phyloP scores from a whole-genome alignment of 2,888 invertebrate species.

The Thumatha senex region DNA sequence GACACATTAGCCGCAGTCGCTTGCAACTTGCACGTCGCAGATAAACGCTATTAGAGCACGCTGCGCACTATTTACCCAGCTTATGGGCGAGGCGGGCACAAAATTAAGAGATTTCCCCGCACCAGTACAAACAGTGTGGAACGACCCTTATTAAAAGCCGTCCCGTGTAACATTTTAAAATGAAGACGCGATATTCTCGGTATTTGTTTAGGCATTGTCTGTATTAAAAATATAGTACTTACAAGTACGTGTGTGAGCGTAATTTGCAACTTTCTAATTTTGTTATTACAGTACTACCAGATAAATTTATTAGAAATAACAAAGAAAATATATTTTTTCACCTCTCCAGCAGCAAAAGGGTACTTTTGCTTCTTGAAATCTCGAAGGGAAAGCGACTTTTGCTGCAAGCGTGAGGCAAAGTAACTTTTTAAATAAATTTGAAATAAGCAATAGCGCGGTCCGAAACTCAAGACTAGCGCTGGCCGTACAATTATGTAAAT shows the following conservation, averaged over 20 bases:
- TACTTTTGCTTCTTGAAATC: too few relatives aligned
- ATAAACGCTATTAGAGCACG: slow-evolving; percentile 45
- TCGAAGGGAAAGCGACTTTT: too few relatives aligned
- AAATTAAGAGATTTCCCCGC: slow-evolving; percentile 75
- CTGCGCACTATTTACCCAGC: slow-evolving; percentile 56
- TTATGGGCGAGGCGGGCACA: slow-evolving; percentile 51
- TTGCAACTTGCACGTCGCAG: slow-evolving; percentile 24
- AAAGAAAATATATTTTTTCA: too few relatives aligned
- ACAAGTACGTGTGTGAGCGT: slow-evolving; percentile 14
- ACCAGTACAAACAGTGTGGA: slow-evolving; percentile 62
- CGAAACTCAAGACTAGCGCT: too few relatives aligned
- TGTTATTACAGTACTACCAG: too few relatives aligned
- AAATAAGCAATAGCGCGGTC: too few relatives aligned
- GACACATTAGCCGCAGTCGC: slow-evolving; percentile 24
- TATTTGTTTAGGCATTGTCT: slow-evolving; percentile 46
- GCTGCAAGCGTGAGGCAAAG: too few relatives aligned
- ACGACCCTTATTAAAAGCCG: slow-evolving; percentile 68
- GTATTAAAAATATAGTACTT: slow-evolving; percentile 31
- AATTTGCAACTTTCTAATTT: slow-evolving; percentile 9
- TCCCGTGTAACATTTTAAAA: slow-evolving; percentile 59
- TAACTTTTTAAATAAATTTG: too few relatives aligned
- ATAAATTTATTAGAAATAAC: too few relatives aligned
- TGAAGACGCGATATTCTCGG: slow-evolving; percentile 49
- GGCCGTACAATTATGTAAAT: too few relatives aligned
- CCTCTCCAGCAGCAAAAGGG: too few relatives aligned